Percentiles rank a stretch among this genome's conserved stretches.
phyloP scores from a whole-genome alignment of 2,888 invertebrate species.

The Volucella bombylans region DNA sequence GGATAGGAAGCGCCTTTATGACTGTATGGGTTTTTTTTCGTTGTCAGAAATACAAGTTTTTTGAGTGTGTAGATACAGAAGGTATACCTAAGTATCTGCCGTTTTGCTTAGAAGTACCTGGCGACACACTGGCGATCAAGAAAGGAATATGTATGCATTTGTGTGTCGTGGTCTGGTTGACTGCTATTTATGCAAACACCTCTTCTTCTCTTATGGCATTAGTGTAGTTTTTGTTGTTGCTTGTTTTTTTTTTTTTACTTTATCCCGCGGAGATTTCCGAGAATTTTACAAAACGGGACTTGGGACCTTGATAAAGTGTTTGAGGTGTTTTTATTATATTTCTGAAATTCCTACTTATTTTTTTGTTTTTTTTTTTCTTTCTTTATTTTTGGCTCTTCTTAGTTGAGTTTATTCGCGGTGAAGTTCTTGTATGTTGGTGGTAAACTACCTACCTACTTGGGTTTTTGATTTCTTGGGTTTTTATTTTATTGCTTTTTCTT shows the following conservation, averaged over 20 bases:
- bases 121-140: conserved; percentile 64
- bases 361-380: conserved; percentile 25
- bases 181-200: conserved; percentile 76
- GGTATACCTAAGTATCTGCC: neutral
- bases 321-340: conserved; percentile 62
- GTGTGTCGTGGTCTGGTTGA: conserved; percentile 72
- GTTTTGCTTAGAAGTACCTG: conserved; percentile 68
- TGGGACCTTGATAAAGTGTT: conserved; percentile 73
- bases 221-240: conserved; percentile 46
- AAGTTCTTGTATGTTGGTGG: no score
- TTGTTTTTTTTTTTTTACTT: conserved; percentile 41
- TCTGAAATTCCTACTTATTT: neutral
- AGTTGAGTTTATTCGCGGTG: no score
- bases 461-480: no score
- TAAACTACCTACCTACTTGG: no score
- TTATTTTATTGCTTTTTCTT: no score
- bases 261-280: conserved; percentile 69
- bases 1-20: conserved; percentile 62
- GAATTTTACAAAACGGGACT: conserved; percentile 74
- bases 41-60: conserved; percentile 17
- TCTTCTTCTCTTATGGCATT: conserved; percentile 74
- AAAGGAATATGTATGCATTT: conserved; percentile 67
- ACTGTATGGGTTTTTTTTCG: conserved; percentile 32
- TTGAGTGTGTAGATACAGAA: conserved; percentile 9
- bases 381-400: neutral